These are phyloP conservation scores for Euborellia annulipes DNA, from an alignment of 1,140 invertebrate genomes.

Conservation along the genomic window DNA sequence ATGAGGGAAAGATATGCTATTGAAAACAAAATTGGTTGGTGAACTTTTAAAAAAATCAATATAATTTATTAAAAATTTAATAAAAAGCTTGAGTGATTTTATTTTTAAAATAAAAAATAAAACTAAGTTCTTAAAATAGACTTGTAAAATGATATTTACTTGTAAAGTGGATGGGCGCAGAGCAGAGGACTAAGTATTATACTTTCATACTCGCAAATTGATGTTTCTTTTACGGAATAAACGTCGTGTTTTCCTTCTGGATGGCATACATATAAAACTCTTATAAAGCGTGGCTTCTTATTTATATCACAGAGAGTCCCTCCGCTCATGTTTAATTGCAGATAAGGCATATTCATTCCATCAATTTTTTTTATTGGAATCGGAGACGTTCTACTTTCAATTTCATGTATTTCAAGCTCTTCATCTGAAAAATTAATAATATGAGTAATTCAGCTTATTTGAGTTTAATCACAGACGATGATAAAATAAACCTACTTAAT, in stretches of 20 bases:
- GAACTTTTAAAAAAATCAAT: too few species aligned
- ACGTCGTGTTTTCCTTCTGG: conserved; percentile 77
- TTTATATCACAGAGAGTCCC: conserved; percentile 87
- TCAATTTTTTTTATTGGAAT: conserved; percentile 63
- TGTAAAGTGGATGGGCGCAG: conserved; percentile 80
- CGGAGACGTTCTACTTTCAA: conserved; percentile 20
- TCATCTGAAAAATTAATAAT: conserved; percentile 12
- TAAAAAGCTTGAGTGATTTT: too few species aligned
- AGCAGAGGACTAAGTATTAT: conserved; percentile 70
- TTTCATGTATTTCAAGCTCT: conserved; percentile 14
- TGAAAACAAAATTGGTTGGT: too few species aligned
- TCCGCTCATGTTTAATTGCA: conserved; percentile 56
- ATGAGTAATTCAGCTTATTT: too few species aligned
- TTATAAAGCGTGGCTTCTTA: conserved; percentile 58
- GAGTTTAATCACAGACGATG: conserved; percentile 3
- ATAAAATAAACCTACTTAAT: too few species aligned
- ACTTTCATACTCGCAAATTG: conserved; percentile 88
- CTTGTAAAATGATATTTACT: too few species aligned
- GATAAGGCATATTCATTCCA: conserved; percentile 66
- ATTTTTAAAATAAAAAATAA: too few species aligned
- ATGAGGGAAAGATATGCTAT: too few species aligned
- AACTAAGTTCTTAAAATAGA: too few species aligned
- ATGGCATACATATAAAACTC: conserved; percentile 73
- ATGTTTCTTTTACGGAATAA: conserved; percentile 81
- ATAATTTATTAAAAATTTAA: too few species aligned